These are phyloP conservation scores for Cryptocephalus primarius DNA, from an alignment of 2,888 invertebrate genomes.

Conservation along the genomic window DNA sequence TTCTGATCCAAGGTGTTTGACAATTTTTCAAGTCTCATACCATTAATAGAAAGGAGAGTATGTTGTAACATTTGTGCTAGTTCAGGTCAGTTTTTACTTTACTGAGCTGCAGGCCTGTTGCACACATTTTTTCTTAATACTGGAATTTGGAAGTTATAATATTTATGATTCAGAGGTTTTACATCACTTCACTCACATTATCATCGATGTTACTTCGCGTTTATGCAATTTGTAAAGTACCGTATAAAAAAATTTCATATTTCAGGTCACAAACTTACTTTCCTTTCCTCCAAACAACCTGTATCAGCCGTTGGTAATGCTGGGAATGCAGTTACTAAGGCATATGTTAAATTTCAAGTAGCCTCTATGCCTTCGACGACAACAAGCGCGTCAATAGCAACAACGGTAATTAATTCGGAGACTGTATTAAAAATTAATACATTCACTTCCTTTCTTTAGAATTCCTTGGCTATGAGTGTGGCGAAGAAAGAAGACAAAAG, in stretches of 20 bases:
- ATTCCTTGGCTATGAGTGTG: neutral
- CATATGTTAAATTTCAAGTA: constrained; percentile 34
- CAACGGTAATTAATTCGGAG: constrained; percentile 19
- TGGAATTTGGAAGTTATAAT: neutral
- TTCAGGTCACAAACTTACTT: constrained; percentile 47
- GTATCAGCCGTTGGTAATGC: constrained; percentile 34
- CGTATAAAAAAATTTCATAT: neutral
- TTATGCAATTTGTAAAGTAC: too few species aligned
- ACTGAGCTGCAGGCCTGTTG: constrained; percentile 11
- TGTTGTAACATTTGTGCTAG: constrained; percentile 6
- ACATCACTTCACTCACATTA: too few species aligned
- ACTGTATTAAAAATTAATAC: constrained; percentile 1
- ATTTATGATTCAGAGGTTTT: too few species aligned
- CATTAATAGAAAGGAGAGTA: constrained; percentile 13
- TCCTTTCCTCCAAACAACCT: constrained; percentile 43
- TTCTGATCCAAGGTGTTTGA: constrained; percentile 12
- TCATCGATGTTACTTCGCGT: too few species aligned
- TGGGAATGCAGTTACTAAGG: constrained; percentile 28
- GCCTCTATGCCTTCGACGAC: constrained; percentile 28
- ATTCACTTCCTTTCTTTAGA: constrained; percentile 2
- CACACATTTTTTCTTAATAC: constrained; percentile 7
- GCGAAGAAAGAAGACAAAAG: constrained; percentile 14
- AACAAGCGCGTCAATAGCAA: constrained; percentile 21
- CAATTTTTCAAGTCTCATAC: constrained; percentile 2
- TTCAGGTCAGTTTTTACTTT: neutral